Conservation (phyloP, 2,888 invertebrate genomes). For the Julus scanicus region DNA sequence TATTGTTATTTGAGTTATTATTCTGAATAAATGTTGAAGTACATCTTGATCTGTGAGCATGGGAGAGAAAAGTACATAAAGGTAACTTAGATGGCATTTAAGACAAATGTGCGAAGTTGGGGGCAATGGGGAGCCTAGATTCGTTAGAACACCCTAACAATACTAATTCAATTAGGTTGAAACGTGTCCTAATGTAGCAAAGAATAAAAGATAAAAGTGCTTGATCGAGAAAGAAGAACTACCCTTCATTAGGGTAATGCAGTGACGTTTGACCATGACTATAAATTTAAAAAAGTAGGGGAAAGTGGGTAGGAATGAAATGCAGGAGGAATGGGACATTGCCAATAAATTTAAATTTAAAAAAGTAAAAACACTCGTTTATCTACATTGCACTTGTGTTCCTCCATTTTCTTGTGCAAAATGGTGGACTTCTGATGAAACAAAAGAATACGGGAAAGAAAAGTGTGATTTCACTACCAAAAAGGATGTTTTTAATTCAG, state of each 20-base stretch:
- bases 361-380: too few relatives aligned
- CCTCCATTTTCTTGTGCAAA: too few relatives aligned
- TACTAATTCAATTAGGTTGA: constrained; percentile 30
- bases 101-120: neutral
- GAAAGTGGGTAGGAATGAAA: too few relatives aligned
- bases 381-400: too few relatives aligned
- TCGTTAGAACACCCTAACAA: constrained; percentile 6
- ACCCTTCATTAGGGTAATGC: constrained; percentile 7
- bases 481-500: too few relatives aligned
- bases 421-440: too few relatives aligned
- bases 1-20: neutral
- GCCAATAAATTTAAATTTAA: too few relatives aligned
- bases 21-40: neutral
- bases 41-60: neutral
- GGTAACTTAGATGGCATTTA: neutral
- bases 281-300: neutral
- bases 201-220: neutral
- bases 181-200: constrained; percentile 11
- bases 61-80: neutral
- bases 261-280: neutral
- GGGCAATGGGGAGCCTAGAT: neutral
- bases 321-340: too few relatives aligned
- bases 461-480: too few relatives aligned
- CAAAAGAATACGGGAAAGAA: too few relatives aligned
- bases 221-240: neutral